These are phyloP conservation scores for Lepilemur ruficaudatus DNA, from an alignment of 2,797 vertebrate species.

Conservation along the genomic window DNA sequence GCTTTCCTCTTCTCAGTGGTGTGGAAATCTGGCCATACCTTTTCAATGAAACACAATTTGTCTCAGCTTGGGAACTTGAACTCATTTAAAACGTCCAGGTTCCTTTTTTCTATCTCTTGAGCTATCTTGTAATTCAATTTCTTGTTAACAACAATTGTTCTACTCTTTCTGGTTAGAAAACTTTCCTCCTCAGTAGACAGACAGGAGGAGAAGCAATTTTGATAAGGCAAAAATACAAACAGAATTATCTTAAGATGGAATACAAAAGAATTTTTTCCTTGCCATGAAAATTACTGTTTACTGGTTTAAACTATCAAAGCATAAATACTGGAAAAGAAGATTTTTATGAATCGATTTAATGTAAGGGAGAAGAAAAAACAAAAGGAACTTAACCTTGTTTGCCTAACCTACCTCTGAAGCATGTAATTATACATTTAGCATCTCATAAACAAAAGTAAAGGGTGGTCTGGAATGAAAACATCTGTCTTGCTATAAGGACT, in stretches of 20 bases:
- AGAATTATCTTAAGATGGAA: constrained; percentile 50
- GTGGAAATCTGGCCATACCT: constrained; percentile 29
- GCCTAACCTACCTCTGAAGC: not conserved
- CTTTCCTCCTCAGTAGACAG: constrained; percentile 20
- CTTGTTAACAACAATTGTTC: constrained; percentile 46
- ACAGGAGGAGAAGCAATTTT: constrained; percentile 41
- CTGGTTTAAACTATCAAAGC: constrained; percentile 30
- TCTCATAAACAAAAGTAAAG: constrained; percentile 30
- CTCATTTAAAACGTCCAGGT: constrained; percentile 52
- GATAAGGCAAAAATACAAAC: constrained; percentile 53
- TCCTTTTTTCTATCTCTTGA: constrained; percentile 49
- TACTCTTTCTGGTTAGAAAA: constrained; percentile 41
- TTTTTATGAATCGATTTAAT: constrained; percentile 45
- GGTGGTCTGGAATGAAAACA: not conserved
- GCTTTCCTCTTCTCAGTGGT: constrained; percentile 23
- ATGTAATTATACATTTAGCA: constrained; percentile 28
- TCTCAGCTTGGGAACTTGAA: constrained; percentile 52
- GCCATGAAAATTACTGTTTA: constrained; percentile 38
- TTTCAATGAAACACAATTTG: constrained; percentile 59
- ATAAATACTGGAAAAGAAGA: not conserved
- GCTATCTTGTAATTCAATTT: constrained; percentile 59
- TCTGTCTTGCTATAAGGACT: not conserved
- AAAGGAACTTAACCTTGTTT: not conserved
- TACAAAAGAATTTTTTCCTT: constrained; percentile 2
- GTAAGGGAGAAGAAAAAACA: not conserved